These are phyloP conservation scores for Glaucidium brasilianum DNA, from an alignment of 2,113 vertebrate species.

Conservation along the genomic window DNA sequence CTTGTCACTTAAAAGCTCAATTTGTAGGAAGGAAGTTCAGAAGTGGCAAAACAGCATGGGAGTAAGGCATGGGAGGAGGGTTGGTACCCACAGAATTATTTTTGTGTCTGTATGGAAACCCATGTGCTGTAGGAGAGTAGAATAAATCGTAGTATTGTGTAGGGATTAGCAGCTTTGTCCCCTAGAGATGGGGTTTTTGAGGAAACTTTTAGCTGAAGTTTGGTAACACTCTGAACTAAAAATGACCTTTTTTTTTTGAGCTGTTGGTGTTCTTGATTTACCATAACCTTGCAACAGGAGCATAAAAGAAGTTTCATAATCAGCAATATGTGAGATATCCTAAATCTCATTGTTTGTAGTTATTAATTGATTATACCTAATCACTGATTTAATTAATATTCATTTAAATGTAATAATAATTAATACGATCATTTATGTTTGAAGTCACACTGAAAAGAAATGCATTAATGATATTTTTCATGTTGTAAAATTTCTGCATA, in stretches of 20 bases:
- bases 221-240: not conserved
- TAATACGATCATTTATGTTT: not conserved
- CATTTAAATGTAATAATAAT: not conserved
- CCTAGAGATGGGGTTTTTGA: not conserved
- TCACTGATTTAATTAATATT: not conserved
- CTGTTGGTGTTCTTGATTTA: not conserved
- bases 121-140: not conserved
- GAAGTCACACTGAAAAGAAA: not conserved
- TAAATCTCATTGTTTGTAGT: not conserved
- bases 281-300: not conserved
- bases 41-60: not conserved
- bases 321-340: not conserved
- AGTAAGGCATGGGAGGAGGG: not conserved
- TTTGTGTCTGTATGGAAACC: not conserved
- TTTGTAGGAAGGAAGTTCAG: not conserved
- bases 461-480: not conserved
- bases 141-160: not conserved
- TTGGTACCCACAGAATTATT: not conserved
- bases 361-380: not conserved
- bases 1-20: not conserved
- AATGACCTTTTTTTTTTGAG: not conserved
- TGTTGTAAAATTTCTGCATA: not conserved
- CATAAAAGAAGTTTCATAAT: not conserved
- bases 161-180: not conserved
- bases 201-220: not conserved